Conservation (phyloP, 2,888 invertebrate genomes). For the Lithophane semibrunnea region DNA sequence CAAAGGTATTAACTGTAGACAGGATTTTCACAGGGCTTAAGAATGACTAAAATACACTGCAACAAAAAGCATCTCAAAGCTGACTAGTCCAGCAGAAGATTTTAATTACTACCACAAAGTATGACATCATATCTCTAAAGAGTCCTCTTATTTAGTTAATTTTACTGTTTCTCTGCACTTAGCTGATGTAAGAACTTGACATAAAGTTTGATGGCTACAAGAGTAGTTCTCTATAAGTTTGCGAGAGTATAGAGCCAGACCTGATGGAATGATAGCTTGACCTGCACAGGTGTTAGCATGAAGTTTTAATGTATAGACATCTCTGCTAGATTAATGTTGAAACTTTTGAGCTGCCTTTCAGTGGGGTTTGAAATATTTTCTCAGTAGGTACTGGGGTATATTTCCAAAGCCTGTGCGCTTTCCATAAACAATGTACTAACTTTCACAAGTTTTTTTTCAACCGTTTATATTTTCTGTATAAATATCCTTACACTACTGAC, state of each 20-base stretch:
- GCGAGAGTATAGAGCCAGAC: constrained; percentile 2
- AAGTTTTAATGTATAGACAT: constrained; percentile 32
- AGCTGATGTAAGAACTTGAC: constrained; percentile 38
- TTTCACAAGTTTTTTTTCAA: background rate
- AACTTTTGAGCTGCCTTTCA: background rate
- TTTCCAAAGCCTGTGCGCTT: too few relatives aligned
- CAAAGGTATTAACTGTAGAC: background rate
- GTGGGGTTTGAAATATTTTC: background rate
- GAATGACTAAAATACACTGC: background rate
- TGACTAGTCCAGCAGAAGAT: constrained; percentile 28
- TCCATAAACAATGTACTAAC: too few relatives aligned
- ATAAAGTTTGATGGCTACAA: constrained; percentile 44
- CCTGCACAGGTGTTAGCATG: constrained; percentile 33
- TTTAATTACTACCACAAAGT: constrained; percentile 44
- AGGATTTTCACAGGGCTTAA: background rate
- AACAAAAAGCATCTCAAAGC: constrained; percentile 13
- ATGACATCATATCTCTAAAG: constrained; percentile 29
- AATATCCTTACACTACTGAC: constrained; percentile 1
- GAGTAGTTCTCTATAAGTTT: constrained; percentile 32
- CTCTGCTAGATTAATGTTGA: constrained; percentile 2
- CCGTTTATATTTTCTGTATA: background rate
- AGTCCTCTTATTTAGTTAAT: constrained; percentile 30
- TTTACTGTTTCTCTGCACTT: constrained; percentile 40
- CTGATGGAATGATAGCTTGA: constrained; percentile 43
- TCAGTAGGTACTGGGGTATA: background rate